A percentile compares a stretch with the other conserved stretches of the same genome.
These are phyloP conservation scores for Gymnoscelis rufifasciata DNA, from an alignment of 2,888 invertebrate species.

Conservation along the genomic window DNA sequence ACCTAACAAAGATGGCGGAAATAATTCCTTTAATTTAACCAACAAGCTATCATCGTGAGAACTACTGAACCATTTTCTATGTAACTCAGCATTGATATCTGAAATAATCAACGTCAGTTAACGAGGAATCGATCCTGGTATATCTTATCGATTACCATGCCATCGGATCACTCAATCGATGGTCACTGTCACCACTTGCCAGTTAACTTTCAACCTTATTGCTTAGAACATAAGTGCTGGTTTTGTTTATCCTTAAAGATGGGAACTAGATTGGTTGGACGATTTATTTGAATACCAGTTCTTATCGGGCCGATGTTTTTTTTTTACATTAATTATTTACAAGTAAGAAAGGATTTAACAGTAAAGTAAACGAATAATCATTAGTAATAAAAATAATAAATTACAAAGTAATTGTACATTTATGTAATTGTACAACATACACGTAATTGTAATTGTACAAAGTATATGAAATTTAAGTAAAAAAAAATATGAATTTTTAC, in stretches of 20 bases:
- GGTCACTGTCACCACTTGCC: conserved; percentile 55
- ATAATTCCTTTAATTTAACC: too few relatives aligned
- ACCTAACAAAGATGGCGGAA: too few relatives aligned
- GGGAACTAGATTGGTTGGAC: background rate
- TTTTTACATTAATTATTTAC: too few relatives aligned
- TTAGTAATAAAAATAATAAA: too few relatives aligned
- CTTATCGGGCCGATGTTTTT: background rate
- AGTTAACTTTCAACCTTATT: conserved; percentile 36
- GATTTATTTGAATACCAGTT: too few relatives aligned
- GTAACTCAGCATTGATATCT: conserved; percentile 25
- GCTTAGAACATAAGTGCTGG: conserved; percentile 14
- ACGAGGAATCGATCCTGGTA: conserved; percentile 50
- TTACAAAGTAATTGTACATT: too few relatives aligned
- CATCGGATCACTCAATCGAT: conserved; percentile 62
- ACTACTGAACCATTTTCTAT: conserved; percentile 26
- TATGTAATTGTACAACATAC: too few relatives aligned
- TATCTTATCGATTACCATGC: conserved; percentile 49
- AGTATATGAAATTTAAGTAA: too few relatives aligned
- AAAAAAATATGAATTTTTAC: too few relatives aligned
- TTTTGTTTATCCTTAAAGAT: conserved; percentile 7
- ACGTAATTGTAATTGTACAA: too few relatives aligned
- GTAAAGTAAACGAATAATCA: too few relatives aligned
- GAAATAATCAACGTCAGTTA: conserved; percentile 50
- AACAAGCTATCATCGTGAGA: conserved; percentile 11
- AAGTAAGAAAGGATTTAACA: too few relatives aligned